Evolutionary conservation across 2,113 vertebrate species (phyloP).

Genomic region (Brienomyrus brachyistius): DNA sequence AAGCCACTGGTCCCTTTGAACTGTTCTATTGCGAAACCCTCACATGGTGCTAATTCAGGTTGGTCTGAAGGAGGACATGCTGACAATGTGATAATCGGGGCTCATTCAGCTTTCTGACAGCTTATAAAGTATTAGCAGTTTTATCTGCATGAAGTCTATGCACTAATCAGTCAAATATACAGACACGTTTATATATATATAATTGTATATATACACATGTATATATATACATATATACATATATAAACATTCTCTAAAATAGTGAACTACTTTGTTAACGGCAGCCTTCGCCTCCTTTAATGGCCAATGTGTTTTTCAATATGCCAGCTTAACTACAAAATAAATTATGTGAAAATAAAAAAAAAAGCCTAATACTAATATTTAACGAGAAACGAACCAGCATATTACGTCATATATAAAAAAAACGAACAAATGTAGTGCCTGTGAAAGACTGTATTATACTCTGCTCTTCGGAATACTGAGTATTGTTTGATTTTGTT

Average conservation of each 20-base stretch:
- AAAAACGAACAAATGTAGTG: slow-evolving; percentile 83
- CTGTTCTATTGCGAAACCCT: slow-evolving; percentile 79
- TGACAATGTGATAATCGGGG: slow-evolving; percentile 69
- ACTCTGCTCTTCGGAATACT: slow-evolving; percentile 78
- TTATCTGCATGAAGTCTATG: slow-evolving; percentile 98
- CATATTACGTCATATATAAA: slow-evolving; percentile 90
- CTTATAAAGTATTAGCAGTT: slow-evolving; percentile 86
- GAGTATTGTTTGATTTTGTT: slow-evolving; percentile 56
- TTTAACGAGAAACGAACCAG: slow-evolving; percentile 81
- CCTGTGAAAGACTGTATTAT: slow-evolving; percentile 98
- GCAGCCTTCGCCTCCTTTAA: slow-evolving; percentile 87
- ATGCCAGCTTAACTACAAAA: slow-evolving; percentile 89
- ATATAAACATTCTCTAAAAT: slow-evolving; percentile 47
- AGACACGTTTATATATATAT: slow-evolving; percentile 19
- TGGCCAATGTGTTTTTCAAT: slow-evolving; percentile 66
- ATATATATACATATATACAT: slow-evolving; percentile 29
- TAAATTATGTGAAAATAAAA: slow-evolving; percentile 70
- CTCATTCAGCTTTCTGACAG: slow-evolving; percentile 83
- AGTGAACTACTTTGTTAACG: slow-evolving; percentile 79
- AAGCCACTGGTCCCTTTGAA: slow-evolving; percentile 75
- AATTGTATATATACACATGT: slow-evolving; percentile 17
- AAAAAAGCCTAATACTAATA: slow-evolving; percentile 52
- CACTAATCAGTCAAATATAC: slow-evolving; percentile 74
- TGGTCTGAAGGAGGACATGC: slow-evolving; percentile 72
- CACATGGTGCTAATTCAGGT: slow-evolving; percentile 89